These are phyloP conservation scores for Macaria notata DNA, from an alignment of 2,888 invertebrate species.

Conservation along the genomic window DNA sequence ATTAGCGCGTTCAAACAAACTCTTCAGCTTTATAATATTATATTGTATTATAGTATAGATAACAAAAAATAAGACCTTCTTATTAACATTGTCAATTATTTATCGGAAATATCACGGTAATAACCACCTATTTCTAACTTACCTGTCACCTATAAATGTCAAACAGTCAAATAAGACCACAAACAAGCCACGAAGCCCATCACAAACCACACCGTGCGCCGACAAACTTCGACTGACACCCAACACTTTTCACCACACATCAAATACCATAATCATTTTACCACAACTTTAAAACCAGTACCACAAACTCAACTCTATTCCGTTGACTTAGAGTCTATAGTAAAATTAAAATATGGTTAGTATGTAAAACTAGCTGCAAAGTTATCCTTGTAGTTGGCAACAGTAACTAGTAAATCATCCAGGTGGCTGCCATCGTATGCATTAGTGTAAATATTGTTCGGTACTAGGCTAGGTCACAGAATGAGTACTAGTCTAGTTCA, in stretches of 20 bases:
- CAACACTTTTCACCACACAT: conserved; percentile 14
- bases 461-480: not conserved
- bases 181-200: conserved; percentile 7
- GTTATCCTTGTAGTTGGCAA: not conserved
- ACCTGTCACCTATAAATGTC: too few species aligned
- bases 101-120: too few species aligned
- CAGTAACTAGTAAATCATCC: conserved; percentile 20
- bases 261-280: conserved; percentile 4
- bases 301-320: conserved; percentile 4
- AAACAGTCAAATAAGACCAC: not conserved
- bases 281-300: not conserved
- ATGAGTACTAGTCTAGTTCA: too few species aligned
- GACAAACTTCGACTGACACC: conserved; percentile 9
- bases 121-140: too few species aligned
- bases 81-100: too few species aligned
- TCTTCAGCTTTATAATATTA: too few species aligned
- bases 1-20: too few species aligned
- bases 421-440: conserved; percentile 17
- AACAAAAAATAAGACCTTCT: too few species aligned
- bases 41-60: too few species aligned
- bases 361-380: not conserved
- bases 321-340: not conserved
- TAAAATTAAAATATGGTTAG: not conserved
- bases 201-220: conserved; percentile 3
- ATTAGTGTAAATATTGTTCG: conserved; percentile 20